These are phyloP conservation scores for Echiichthys vipera DNA, from an alignment of 2,797 vertebrate species.

Conservation along the genomic window DNA sequence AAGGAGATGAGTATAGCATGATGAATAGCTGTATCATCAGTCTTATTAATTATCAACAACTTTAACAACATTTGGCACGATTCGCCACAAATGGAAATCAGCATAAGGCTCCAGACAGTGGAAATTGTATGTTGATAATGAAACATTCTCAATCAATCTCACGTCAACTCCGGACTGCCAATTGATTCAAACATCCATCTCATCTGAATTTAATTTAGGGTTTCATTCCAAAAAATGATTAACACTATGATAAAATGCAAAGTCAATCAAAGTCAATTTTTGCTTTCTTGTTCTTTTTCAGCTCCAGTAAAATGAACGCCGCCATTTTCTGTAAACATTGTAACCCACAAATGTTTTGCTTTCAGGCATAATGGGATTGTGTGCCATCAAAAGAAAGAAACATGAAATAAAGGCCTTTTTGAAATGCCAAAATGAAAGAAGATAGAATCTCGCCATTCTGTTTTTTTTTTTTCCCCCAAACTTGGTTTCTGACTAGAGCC, in stretches of 20 bases:
- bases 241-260: constrained; percentile 47
- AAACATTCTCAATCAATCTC: constrained; percentile 71
- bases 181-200: constrained; percentile 75
- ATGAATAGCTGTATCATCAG: constrained; percentile 55
- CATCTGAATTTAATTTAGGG: constrained; percentile 66
- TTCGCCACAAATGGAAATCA: constrained; percentile 58
- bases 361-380: constrained; percentile 52
- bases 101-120: constrained; percentile 53
- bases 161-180: constrained; percentile 62
- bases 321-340: constrained; percentile 34
- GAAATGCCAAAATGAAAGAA: constrained; percentile 41
- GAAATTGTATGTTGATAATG: constrained; percentile 70
- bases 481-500: constrained; percentile 23
- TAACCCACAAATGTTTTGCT: constrained; percentile 45
- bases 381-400: constrained; percentile 35
- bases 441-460: constrained; percentile 36
- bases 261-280: constrained; percentile 28
- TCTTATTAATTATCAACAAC: constrained; percentile 64
- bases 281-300: constrained; percentile 10
- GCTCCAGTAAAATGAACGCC: constrained; percentile 20
- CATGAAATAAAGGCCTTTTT: constrained; percentile 44
- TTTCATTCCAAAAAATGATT: constrained; percentile 64
- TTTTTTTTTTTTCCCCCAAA: background rate
- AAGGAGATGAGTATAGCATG: constrained; percentile 44
- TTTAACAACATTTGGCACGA: constrained; percentile 31